Evolutionary conservation across 92 coral and sea anemone genomes (phyloP), one percentile per base, ranked within the genome.

Genomic region (Isaurus tuberculatus): DNA sequence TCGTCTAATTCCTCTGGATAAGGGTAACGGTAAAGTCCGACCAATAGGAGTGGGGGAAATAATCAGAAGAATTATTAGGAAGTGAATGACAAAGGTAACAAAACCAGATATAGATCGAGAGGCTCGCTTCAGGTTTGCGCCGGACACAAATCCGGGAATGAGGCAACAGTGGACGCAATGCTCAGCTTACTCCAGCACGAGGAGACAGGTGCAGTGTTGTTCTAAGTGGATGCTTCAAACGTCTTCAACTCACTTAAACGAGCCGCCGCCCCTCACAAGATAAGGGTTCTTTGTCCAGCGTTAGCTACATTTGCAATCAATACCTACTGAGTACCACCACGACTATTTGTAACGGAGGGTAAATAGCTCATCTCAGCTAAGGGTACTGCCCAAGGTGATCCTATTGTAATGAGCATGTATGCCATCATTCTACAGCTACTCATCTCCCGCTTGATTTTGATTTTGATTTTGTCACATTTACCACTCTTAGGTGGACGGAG

Each of bases 21-120:
- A 75, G 46, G 81, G 81, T 2, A 42, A 43, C 33, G 81, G 66
- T 22, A 32, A 42, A 23, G 81, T 75, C 5, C 6, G 81, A 43
- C 65, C 81, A 16, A 75, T 75, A 15, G 81, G 81, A 8, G 81
- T 55, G 1, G 84, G 53, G 3, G 84, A 55, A 31, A 34, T 75
- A 8, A 46, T 75, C n/a, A 46, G 66, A 7, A 40, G 46, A 40
- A 11, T 40, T 40, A 40, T 40, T 11, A 11, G 46, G 46, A 40
- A 40, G 11, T 40, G 46, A 5, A 11, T 40, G 46, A 44, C 51
- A 4, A 44, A 44, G 13, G 51, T 44, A 17, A 44, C 51, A 44
- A 44, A 44, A 8, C 11, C 2, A 8, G 51, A 44, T 44, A 44
- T 44, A 5, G 15, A 8, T 5, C 10, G 6, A 44, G 51, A 9